These are phyloP conservation scores for Caenorhabditis sp. DNA, from an alignment of 2,888 invertebrate genomes.

Conservation along the genomic window DNA sequence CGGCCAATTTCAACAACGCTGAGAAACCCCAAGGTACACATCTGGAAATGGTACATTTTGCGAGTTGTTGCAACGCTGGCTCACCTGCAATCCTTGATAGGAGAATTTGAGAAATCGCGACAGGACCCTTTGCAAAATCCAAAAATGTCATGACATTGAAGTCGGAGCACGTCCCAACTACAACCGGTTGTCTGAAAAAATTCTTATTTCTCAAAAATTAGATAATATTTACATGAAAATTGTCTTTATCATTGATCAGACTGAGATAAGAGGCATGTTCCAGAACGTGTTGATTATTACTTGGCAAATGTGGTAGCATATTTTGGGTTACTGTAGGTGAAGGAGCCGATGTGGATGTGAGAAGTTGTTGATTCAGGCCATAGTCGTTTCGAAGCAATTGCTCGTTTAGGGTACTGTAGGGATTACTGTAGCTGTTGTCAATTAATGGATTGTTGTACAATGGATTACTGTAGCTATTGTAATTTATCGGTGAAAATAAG, in stretches of 20 bases:
- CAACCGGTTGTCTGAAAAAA: conserved; percentile 27
- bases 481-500: no score
- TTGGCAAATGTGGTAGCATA: not conserved
- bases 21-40: conserved; percentile 31
- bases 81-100: conserved; percentile 32
- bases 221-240: conserved; percentile 22
- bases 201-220: not conserved
- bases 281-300: conserved; percentile 4
- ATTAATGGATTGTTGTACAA: not conserved
- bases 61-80: no score
- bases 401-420: not conserved
- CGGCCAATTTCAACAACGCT: conserved; percentile 26
- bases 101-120: conserved; percentile 33
- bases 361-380: not conserved
- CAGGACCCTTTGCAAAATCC: conserved; percentile 38
- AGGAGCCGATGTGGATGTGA: not conserved
- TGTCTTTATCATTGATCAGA: conserved; percentile 36
- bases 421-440: not conserved
- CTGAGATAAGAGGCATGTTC: conserved; percentile 30
- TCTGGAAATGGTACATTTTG: no score
- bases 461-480: not conserved
- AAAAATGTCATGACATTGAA: conserved; percentile 30
- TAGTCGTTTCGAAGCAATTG: not conserved
- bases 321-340: conserved; percentile 7
- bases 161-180: conserved; percentile 33